Evolutionary conservation across 1,140 invertebrate species (phyloP).

Genomic region (Asbolus verrucosus): DNA sequence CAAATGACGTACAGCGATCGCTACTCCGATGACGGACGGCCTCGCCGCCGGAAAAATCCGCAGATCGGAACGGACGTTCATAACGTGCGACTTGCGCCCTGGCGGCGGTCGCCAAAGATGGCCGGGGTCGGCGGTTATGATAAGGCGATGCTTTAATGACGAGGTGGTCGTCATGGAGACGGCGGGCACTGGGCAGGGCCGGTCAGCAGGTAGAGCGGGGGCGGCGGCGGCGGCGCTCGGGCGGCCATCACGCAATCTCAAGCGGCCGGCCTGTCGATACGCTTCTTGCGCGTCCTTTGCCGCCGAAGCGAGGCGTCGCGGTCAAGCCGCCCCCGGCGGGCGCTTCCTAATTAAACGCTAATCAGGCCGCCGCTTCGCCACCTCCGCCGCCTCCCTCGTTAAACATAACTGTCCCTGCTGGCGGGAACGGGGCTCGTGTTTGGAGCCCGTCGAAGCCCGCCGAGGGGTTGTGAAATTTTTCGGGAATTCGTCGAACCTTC

Average conservation of each 20-base stretch:
- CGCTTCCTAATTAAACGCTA: not conserved
- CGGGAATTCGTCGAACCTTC: too few relatives aligned
- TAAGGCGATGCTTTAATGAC: slow-evolving; percentile 69
- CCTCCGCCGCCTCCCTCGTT: too few relatives aligned
- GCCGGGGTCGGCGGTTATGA: slow-evolving; percentile 67
- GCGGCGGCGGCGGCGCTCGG: slow-evolving; percentile 53
- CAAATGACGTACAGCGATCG: slow-evolving; percentile 64
- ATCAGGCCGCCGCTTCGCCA: too few relatives aligned
- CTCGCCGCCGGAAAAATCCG: not conserved
- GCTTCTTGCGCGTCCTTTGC: slow-evolving; percentile 40
- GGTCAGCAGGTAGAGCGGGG: slow-evolving; percentile 63
- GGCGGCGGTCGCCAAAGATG: slow-evolving; percentile 66
- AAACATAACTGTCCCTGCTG: too few relatives aligned
- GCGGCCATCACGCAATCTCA: slow-evolving; percentile 66
- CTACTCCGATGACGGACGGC: slow-evolving; percentile 58
- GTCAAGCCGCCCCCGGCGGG: slow-evolving; percentile 1
- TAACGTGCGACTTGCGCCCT: slow-evolving; percentile 43
- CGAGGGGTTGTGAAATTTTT: too few relatives aligned
- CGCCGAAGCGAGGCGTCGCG: slow-evolving; percentile 26
- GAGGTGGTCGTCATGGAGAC: slow-evolving; percentile 65
- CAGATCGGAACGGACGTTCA: slow-evolving; percentile 26
- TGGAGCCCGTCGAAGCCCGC: too few relatives aligned
- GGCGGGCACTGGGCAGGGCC: slow-evolving; percentile 65
- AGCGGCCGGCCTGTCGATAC: slow-evolving; percentile 56
- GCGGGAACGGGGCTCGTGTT: too few relatives aligned